Conservation (phyloP, 2,113 vertebrate species). For the Chroicocephalus ridibundus region DNA sequence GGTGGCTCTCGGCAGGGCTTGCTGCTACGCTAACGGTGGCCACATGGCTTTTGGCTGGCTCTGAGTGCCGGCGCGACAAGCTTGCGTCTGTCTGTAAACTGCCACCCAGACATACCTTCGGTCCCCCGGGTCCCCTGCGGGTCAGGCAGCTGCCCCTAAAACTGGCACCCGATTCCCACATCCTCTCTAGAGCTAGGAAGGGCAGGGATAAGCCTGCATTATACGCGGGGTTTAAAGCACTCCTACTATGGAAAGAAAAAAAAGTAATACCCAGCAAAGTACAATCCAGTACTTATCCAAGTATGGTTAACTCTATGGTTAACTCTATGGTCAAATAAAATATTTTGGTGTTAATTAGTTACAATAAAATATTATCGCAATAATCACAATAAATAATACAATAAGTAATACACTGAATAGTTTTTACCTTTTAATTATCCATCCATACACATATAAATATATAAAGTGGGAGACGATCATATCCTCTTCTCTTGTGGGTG, state of each 20-base stretch:
- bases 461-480: not conserved
- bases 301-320: not conserved
- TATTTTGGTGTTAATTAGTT: not conserved
- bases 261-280: not conserved
- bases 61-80: not conserved
- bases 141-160: not conserved
- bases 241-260: not conserved
- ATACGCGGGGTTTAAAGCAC: not conserved
- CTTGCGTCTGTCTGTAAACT: not conserved
- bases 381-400: not conserved
- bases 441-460: not conserved
- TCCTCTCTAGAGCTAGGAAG: not conserved
- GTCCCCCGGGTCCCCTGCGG: rapidly evolving
- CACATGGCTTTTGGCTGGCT: not conserved
- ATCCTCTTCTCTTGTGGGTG: not conserved
- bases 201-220: not conserved
- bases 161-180: not conserved
- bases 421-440: not conserved
- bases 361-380: not conserved
- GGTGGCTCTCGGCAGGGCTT: rapidly evolving
- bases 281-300: not conserved
- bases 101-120: not conserved
- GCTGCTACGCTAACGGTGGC: not conserved
- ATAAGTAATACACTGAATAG: not conserved
- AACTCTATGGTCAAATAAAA: not conserved